phyloP scores from a whole-genome alignment of 2,113 vertebrate genomes.

The Amphiprion ocellaris region DNA sequence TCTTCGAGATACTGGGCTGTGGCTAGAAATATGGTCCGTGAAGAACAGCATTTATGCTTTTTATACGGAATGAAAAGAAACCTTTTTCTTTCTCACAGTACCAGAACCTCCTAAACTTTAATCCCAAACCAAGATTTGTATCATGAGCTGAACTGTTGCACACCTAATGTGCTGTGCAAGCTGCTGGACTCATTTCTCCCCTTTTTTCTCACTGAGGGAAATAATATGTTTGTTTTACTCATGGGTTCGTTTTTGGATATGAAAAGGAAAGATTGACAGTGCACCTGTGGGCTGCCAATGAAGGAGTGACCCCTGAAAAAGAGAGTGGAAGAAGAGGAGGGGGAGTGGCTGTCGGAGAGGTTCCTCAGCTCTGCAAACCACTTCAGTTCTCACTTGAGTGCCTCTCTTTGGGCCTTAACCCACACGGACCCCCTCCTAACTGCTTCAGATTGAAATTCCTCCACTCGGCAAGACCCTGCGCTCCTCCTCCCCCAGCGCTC shows the following conservation, averaged over 20 bases:
- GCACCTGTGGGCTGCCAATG: constrained; percentile 78
- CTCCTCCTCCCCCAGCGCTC: constrained; percentile 63
- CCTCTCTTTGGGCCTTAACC: constrained; percentile 92
- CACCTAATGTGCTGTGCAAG: constrained; percentile 5
- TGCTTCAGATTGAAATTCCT: constrained; percentile 97
- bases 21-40: background rate
- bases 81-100: background rate
- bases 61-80: background rate
- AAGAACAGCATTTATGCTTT: background rate
- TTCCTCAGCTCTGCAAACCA: constrained; percentile 88
- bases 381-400: constrained; percentile 99
- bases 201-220: constrained; percentile 21
- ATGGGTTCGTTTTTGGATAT: constrained; percentile 45
- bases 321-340: constrained; percentile 31
- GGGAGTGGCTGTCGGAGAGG: constrained; percentile 48
- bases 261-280: constrained; percentile 73
- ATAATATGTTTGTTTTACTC: constrained; percentile 74
- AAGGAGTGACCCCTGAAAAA: constrained; percentile 65
- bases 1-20: background rate
- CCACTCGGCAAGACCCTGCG: constrained; percentile 90
- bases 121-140: background rate
- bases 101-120: background rate
- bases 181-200: constrained; percentile 3
- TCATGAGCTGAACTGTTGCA: background rate
- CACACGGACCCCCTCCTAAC: constrained; percentile 89